Evolutionary conservation across 2,888 invertebrate species (phyloP), one percentile per base, ranked within the genome.

Genomic region (Choreutis nemorana): DNA sequence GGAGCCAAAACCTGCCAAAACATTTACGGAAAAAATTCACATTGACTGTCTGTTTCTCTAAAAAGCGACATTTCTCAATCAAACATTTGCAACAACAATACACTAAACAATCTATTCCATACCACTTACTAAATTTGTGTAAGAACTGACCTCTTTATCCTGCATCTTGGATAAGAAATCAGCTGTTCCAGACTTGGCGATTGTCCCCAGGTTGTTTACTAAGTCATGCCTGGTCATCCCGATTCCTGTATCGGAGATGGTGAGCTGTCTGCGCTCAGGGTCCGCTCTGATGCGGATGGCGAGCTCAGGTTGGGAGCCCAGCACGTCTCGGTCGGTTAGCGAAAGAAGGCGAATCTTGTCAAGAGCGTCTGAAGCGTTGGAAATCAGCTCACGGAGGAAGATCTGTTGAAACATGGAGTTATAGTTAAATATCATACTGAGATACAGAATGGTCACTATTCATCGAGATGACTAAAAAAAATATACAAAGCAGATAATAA

Each of bases 311-410:
- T 89, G 90, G 6, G 87, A 77, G 15, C 86, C 86, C 38, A 99
- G 72, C 31, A 90, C 90, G 32, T 82, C 78, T 44, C 87, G 87
- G 50, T 96, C 89, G 0, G 98, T 98, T 30, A 99, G 80, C 2
- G 97, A 91, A 35, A 98, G 66, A 45, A 98, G 83, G 13, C 99
- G 87, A 51, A 99, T 97, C 72, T 99, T 99, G 75, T 99, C 99
- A 41, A 99, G 81, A 23, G 99, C 99, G 82, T 99, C 99, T 0
- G 98, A 98, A 0, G 96, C 98, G 79, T 99, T 99, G 1, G 98
- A 99, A 55, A 99, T 99, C 63, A 99, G 81, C 79, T 99, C 99
- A 54, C 99, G 85, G 36, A 98, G 81, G 86, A 96, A 98, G 48
- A 98, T 97, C 87, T 90, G 72, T 2, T 67, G 68, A 28, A 47